Conservation (phyloP, 2,888 invertebrate genomes). For the Cheiracanthium punctorium region DNA sequence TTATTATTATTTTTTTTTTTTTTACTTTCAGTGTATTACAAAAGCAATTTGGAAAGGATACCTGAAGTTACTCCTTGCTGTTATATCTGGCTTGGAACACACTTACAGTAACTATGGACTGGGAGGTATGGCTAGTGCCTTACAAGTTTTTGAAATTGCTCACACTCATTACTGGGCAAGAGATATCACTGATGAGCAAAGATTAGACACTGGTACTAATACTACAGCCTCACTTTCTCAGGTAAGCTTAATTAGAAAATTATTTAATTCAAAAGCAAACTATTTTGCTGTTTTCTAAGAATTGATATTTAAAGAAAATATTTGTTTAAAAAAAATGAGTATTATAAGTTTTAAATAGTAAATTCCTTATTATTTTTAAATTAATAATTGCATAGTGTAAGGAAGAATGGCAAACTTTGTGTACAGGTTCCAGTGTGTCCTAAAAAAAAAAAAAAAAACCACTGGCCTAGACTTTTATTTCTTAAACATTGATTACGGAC, state of each 20-base stretch:
- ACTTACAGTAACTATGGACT: conserved; percentile 94
- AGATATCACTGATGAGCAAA: conserved; percentile 81
- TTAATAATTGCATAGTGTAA: too few relatives aligned
- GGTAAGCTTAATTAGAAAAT: conserved; percentile 56
- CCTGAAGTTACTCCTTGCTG: conserved; percentile 91
- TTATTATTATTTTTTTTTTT: conserved; percentile 29
- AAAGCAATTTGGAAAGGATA: conserved; percentile 97
- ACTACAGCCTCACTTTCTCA: conserved; percentile 78
- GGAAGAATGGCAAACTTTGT: too few relatives aligned
- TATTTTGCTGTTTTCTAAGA: too few relatives aligned
- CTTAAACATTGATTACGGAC: too few relatives aligned
- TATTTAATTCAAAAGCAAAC: too few relatives aligned
- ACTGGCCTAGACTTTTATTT: too few relatives aligned
- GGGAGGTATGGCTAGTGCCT: conserved; percentile 96
- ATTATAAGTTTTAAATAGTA: too few relatives aligned
- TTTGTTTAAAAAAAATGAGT: too few relatives aligned
- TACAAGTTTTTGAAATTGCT: conserved; percentile 97
- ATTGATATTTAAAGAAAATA: too few relatives aligned
- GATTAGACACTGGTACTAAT: conserved; percentile 74
- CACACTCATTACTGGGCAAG: conserved; percentile 99
- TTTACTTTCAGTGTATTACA: conserved; percentile 83
- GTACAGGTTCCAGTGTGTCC: too few relatives aligned
- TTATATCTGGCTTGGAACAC: conserved; percentile 91
- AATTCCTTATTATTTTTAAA: too few relatives aligned
- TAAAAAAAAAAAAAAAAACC: too few relatives aligned